Evolutionary conservation across 2,888 invertebrate genomes (phyloP).

Genomic region (Linnaemya tessellans): DNA sequence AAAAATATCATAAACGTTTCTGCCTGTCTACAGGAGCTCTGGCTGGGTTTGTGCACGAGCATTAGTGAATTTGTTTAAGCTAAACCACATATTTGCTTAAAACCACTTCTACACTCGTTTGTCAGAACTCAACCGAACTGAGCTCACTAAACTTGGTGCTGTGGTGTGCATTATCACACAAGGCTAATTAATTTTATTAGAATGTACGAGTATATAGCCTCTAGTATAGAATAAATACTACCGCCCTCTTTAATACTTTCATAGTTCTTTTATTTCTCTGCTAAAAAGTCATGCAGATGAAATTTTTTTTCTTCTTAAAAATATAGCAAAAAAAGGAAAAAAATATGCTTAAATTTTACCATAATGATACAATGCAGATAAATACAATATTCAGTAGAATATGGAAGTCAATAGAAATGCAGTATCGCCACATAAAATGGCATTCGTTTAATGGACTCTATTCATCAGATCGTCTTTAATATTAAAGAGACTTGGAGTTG

Average conservation of each 20-base stretch:
- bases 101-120: conserved; percentile 23
- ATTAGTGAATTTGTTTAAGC: conserved; percentile 3
- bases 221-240: not conserved
- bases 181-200: conserved; percentile 81
- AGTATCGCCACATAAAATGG: conserved; percentile 1
- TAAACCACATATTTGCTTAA: conserved; percentile 58
- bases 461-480: not conserved
- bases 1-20: not conserved
- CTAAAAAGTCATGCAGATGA: not conserved
- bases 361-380: conserved; percentile 64
- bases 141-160: conserved; percentile 63
- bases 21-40: not conserved
- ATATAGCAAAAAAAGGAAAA: not conserved
- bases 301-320: conserved; percentile 2
- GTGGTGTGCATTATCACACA: conserved; percentile 77
- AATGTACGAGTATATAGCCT: not conserved
- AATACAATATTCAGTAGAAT: conserved; percentile 49
- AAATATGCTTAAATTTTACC: conserved; percentile 49
- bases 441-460: not conserved
- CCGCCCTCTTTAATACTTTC: not conserved
- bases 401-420: not conserved
- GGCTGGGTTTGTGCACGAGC: not conserved
- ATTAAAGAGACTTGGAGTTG: too few relatives aligned
- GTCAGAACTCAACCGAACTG: conserved; percentile 29
- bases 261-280: not conserved